Evolutionary conservation across 2,888 invertebrate species (phyloP).

Genomic region (Napeogenes inachia): DNA sequence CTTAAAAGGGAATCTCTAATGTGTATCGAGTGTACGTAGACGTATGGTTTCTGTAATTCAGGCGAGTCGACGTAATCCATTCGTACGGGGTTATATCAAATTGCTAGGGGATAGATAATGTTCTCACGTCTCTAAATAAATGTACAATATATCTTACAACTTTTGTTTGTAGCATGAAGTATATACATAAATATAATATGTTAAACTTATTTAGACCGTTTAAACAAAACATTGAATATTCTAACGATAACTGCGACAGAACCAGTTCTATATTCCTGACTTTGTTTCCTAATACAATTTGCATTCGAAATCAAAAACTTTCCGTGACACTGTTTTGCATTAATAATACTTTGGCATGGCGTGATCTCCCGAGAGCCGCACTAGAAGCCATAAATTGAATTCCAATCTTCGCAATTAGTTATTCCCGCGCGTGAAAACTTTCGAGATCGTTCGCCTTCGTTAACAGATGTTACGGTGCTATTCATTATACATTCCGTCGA

Average conservation of each 20-base stretch:
- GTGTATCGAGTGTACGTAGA: slow-evolving; percentile 60
- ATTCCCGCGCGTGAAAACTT: slow-evolving; percentile 78
- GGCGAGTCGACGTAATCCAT: slow-evolving; percentile 68
- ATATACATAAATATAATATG: neutral
- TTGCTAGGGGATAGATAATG: slow-evolving; percentile 60
- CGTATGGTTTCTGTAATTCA: slow-evolving; percentile 76
- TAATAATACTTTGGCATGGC: slow-evolving; percentile 74
- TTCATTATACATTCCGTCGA: slow-evolving; percentile 78
- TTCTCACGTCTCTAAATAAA: slow-evolving; percentile 46
- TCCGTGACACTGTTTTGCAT: slow-evolving; percentile 78
- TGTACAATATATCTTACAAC: neutral
- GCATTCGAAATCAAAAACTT: slow-evolving; percentile 77
- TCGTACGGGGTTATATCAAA: slow-evolving; percentile 60
- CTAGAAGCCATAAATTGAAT: slow-evolving; percentile 77
- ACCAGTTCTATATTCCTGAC: slow-evolving; percentile 63
- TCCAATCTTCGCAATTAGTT: slow-evolving; percentile 78
- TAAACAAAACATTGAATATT: slow-evolving; percentile 26
- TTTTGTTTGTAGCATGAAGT: neutral
- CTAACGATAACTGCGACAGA: slow-evolving; percentile 54
- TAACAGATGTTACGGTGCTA: slow-evolving; percentile 78
- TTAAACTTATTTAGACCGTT: neutral
- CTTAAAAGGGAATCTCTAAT: slow-evolving; percentile 63
- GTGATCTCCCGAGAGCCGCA: slow-evolving; percentile 74
- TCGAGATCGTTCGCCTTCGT: slow-evolving; percentile 78
- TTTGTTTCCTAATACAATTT: slow-evolving; percentile 75